A percentile compares a stretch with the other conserved stretches of the same genome.
Conservation (phyloP, 2,888 invertebrate genomes). For the Eupithecia subfuscata region DNA sequence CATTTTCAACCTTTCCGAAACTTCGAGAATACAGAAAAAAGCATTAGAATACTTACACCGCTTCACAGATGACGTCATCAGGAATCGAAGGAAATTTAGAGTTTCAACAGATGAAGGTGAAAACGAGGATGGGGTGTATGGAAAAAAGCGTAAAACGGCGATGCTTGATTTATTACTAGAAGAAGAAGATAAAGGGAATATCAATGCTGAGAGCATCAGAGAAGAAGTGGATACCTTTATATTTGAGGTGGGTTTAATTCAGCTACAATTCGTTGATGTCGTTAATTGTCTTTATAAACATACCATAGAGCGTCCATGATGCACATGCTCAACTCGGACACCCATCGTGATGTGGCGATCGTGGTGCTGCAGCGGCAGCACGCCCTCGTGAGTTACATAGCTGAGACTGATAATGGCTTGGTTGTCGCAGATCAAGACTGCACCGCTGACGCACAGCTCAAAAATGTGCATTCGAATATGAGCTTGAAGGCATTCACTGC, state of each 20-base stretch:
- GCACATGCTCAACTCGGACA: background rate
- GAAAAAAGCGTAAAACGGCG: background rate
- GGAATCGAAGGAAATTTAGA: background rate
- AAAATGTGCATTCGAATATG: too few species aligned
- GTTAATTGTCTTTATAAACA: too few species aligned
- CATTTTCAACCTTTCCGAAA: background rate
- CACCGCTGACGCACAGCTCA: too few species aligned
- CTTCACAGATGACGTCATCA: constrained; percentile 3
- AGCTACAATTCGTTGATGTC: background rate
- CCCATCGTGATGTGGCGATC: background rate
- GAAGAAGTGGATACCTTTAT: constrained; percentile 85
- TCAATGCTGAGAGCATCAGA: constrained; percentile 79
- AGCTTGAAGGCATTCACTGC: too few species aligned
- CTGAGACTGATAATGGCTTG: too few species aligned
- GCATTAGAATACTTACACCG: background rate
- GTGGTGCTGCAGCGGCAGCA: background rate
- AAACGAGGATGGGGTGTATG: background rate
- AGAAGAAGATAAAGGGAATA: constrained; percentile 68
- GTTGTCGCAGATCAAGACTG: too few species aligned
- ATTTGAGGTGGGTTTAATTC: background rate
- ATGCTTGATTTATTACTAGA: constrained; percentile 32
- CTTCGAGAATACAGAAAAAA: background rate
- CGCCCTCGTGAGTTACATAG: too few species aligned
- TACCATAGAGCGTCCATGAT: background rate
- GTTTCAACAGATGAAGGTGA: background rate